phyloP scores from a whole-genome alignment of 1,140 invertebrate species.

The Nomia melanderi region DNA sequence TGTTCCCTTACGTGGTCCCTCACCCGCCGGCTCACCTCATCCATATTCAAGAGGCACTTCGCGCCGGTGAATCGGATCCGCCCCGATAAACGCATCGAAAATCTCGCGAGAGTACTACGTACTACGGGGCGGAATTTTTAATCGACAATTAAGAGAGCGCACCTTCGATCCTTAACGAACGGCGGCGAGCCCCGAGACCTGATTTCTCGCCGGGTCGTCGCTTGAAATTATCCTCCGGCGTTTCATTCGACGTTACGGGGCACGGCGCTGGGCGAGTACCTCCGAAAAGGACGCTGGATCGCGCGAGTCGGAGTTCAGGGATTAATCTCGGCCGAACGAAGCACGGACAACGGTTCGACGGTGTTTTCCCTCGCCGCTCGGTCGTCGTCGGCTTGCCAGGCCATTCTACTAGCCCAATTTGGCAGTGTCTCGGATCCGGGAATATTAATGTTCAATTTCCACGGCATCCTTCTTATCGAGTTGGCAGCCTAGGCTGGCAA shows the following conservation, averaged over 20 bases:
- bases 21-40: slow-evolving; percentile 17
- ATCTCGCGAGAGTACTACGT: not conserved
- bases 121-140: not conserved
- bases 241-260: too few species aligned
- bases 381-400: not conserved
- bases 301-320: too few species aligned
- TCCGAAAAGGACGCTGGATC: too few species aligned
- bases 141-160: not conserved
- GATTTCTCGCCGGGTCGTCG: too few species aligned
- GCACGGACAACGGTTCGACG: not conserved
- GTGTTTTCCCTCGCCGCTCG: not conserved
- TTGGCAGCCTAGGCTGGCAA: slow-evolving; percentile 3
- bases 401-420: slow-evolving; percentile 3
- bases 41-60: slow-evolving; percentile 37
- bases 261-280: too few species aligned
- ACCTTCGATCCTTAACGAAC: too few species aligned
- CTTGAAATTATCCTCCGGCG: too few species aligned
- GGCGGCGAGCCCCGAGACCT: too few species aligned
- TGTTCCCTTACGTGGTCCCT: slow-evolving; percentile 34
- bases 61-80: slow-evolving; percentile 26
- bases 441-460: slow-evolving; percentile 16
- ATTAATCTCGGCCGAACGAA: not conserved
- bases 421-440: not conserved
- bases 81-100: slow-evolving; percentile 28
- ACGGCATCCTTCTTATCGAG: not conserved